phyloP scores from a whole-genome alignment of 2,797 vertebrate genomes.

The Esox lucius region DNA sequence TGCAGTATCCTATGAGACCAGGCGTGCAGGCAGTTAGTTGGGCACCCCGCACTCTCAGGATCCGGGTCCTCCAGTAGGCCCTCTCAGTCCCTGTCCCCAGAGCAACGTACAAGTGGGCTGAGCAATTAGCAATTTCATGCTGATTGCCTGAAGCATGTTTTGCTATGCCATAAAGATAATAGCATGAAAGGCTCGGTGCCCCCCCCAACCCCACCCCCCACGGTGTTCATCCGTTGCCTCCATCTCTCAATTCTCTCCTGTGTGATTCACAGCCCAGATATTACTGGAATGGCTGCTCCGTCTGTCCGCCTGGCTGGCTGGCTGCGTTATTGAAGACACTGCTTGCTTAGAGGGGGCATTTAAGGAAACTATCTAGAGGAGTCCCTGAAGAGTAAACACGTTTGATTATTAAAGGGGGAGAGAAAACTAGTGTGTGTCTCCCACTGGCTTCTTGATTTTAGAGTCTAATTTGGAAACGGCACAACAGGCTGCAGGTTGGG shows the following conservation, averaged over 20 bases:
- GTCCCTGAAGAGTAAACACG: slow-evolving; percentile 83
- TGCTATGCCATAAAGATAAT: slow-evolving; percentile 86
- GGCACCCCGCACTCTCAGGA: slow-evolving; percentile 58
- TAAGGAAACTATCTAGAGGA: slow-evolving; percentile 77
- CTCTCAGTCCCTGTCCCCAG: slow-evolving; percentile 78
- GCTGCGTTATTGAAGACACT: slow-evolving; percentile 78
- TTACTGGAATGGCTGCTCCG: slow-evolving; percentile 57
- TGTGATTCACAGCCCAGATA: slow-evolving; percentile 65
- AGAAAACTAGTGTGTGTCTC: slow-evolving; percentile 75
- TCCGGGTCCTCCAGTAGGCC: slow-evolving; percentile 76
- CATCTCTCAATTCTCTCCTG: slow-evolving; percentile 74
- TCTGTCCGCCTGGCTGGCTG: slow-evolving; percentile 47
- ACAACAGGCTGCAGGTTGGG: slow-evolving; percentile 77
- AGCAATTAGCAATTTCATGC: slow-evolving; percentile 94
- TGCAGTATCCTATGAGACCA: slow-evolving; percentile 42
- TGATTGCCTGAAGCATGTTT: slow-evolving; percentile 90
- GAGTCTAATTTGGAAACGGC: slow-evolving; percentile 80
- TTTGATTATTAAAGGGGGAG: slow-evolving; percentile 80
- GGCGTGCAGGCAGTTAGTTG: slow-evolving; percentile 63
- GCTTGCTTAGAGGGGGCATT: slow-evolving; percentile 73
- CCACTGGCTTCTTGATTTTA: slow-evolving; percentile 80
- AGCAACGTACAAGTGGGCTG: slow-evolving; percentile 83
- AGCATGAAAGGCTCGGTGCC: slow-evolving; percentile 74
- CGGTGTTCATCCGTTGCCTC: slow-evolving; percentile 71
- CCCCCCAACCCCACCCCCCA: slow-evolving; percentile 36